Percentiles rank a stretch among this genome's conserved stretches.
These are phyloP conservation scores for Hirundichthys speculiger DNA, from an alignment of 2,113 vertebrate species.

Conservation along the genomic window DNA sequence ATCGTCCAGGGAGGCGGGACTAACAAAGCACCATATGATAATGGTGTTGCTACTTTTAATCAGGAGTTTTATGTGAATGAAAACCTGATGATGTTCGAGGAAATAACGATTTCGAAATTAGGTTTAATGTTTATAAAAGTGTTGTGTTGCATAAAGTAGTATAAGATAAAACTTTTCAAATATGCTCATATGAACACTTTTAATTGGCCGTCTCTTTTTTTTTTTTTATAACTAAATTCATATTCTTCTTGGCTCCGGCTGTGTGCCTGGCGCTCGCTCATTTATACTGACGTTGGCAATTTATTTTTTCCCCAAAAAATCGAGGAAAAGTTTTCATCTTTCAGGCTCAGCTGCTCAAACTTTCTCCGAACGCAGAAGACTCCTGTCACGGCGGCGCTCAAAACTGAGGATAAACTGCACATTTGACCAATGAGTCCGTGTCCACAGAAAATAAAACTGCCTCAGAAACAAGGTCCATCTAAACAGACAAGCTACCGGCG, in stretches of 20 bases:
- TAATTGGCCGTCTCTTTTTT: no score
- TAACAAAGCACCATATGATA: background rate
- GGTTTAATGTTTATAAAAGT: no score
- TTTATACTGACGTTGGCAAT: slow-evolving; percentile 1
- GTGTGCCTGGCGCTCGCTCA: background rate
- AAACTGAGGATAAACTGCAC: slow-evolving; percentile 8
- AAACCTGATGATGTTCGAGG: background rate
- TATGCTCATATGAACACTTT: no score
- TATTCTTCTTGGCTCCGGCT: background rate
- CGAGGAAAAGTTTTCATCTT: background rate
- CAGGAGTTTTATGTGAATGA: background rate
- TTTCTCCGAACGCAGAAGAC: background rate
- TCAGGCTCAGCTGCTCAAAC: background rate
- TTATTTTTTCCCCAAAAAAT: background rate
- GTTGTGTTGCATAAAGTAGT: no score
- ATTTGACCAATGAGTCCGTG: slow-evolving; percentile 32
- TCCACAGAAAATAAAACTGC: slow-evolving; percentile 28
- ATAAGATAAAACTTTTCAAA: no score
- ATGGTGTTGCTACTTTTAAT: background rate
- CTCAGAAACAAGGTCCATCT: slow-evolving; percentile 48
- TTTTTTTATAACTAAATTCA: background rate
- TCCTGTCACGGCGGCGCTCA: background rate
- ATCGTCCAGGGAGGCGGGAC: no score
- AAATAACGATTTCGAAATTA: no score
- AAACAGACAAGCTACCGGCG: slow-evolving; percentile 52